Conservation (phyloP, 2,113 vertebrate genomes). For the Oceanites oceanicus region DNA sequence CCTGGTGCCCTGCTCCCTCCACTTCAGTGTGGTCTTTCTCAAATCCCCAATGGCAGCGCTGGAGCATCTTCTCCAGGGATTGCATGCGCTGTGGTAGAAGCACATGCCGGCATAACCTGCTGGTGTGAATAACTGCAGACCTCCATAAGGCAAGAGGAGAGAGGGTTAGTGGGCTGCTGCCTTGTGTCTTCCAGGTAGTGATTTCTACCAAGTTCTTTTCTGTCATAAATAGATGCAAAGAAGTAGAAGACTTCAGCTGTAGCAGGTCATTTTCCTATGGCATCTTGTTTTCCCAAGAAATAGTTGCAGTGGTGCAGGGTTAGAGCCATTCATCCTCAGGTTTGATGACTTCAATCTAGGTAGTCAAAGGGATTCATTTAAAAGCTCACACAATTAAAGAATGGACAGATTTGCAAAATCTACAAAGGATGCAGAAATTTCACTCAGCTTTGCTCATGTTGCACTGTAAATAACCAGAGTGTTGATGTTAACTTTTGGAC, state of each 20-base stretch:
- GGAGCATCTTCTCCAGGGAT: neutral
- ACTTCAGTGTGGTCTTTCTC: neutral
- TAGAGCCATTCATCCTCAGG: neutral
- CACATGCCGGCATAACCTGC: fast-evolving
- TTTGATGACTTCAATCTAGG: neutral
- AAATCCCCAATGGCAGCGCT: neutral
- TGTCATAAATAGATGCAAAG: neutral
- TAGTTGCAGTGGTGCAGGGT: neutral
- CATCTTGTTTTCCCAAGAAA: neutral
- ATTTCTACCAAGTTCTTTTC: neutral
- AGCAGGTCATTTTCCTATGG: neutral
- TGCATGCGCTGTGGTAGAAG: fast-evolving
- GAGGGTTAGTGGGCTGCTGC: neutral
- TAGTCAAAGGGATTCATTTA: neutral
- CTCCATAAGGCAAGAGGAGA: neutral
- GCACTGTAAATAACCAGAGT: neutral
- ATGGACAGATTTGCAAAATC: neutral
- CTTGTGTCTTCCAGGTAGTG: neutral
- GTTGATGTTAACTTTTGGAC: neutral
- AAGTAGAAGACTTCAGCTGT: neutral
- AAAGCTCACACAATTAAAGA: neutral
- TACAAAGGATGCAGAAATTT: neutral
- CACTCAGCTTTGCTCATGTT: neutral
- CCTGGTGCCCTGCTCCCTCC: neutral
- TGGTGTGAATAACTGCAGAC: neutral